Evolutionary conservation across 2,888 invertebrate genomes (phyloP).

Genomic region (Xanthorhoe designata): DNA sequence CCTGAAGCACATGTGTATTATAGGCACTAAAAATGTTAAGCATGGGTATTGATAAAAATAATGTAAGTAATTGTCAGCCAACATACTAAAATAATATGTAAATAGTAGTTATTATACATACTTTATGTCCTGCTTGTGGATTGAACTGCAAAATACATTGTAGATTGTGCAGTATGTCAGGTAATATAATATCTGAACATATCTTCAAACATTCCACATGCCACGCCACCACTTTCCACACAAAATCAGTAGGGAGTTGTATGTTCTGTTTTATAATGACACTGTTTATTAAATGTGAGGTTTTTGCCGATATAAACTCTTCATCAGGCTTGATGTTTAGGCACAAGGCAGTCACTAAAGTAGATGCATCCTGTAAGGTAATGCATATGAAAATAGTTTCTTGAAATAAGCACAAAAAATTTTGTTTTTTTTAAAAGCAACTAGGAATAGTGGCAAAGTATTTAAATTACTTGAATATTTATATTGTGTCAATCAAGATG

Average conservation of each 20-base stretch:
- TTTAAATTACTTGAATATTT: no score
- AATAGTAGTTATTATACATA: slow-evolving; percentile 37
- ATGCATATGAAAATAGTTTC: slow-evolving; percentile 30
- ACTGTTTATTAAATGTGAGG: slow-evolving; percentile 84
- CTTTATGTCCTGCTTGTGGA: slow-evolving; percentile 63
- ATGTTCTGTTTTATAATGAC: slow-evolving; percentile 84
- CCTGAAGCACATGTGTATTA: no score
- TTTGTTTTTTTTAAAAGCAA: no score
- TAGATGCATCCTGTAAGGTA: slow-evolving; percentile 68
- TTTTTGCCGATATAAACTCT: slow-evolving; percentile 83
- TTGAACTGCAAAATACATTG: slow-evolving; percentile 69
- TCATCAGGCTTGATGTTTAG: slow-evolving; percentile 76
- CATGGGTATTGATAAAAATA: no score
- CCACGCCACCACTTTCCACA: slow-evolving; percentile 73
- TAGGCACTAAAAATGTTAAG: no score
- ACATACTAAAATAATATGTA: no score
- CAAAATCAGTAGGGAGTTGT: slow-evolving; percentile 60
- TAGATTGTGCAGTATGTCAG: slow-evolving; percentile 75
- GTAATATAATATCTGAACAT: slow-evolving; percentile 71
- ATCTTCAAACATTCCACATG: slow-evolving; percentile 72
- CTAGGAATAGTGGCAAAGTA: no score
- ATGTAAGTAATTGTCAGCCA: no score
- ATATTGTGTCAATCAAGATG: no score
- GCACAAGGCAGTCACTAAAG: slow-evolving; percentile 67
- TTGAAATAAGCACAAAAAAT: no score